Conservation (phyloP, 2,888 invertebrate species). For the Eristalis intricaria region DNA sequence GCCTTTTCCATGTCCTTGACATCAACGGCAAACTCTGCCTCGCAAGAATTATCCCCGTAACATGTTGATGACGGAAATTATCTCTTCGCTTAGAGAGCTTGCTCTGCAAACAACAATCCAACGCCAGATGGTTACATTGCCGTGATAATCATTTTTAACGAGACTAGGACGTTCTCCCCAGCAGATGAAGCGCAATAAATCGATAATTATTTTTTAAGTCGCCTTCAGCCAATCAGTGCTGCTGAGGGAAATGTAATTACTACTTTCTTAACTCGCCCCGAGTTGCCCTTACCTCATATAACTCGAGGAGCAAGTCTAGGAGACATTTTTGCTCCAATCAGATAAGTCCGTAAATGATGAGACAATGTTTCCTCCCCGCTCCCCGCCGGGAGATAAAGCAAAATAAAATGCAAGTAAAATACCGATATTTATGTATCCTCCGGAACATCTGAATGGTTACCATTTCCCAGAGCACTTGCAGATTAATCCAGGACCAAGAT, state of each 20-base stretch:
- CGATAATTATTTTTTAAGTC: constrained; percentile 36
- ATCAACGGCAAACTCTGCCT: background rate
- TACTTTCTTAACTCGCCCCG: background rate
- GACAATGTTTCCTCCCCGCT: constrained; percentile 1
- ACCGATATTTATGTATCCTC: constrained; percentile 35
- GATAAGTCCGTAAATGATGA: constrained; percentile 40
- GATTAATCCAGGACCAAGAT: constrained; percentile 38
- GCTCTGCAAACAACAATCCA: background rate
- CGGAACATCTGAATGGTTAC: constrained; percentile 8
- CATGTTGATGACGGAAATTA: constrained; percentile 25
- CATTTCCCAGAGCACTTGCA: constrained; percentile 19
- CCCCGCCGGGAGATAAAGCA: background rate
- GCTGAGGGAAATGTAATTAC: background rate
- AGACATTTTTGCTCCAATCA: constrained; percentile 13
- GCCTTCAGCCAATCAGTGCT: background rate
- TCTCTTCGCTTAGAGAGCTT: background rate
- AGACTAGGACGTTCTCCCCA: background rate
- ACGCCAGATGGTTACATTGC: constrained; percentile 20
- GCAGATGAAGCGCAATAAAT: constrained; percentile 13
- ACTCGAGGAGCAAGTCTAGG: background rate
- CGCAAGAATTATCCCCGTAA: background rate
- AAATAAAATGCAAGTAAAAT: constrained; percentile 7
- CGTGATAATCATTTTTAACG: constrained; percentile 17
- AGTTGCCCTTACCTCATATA: background rate
- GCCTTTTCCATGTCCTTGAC: background rate